These are phyloP conservation scores for Diorhabda elongata DNA, from an alignment of 1,140 invertebrate species.

Conservation along the genomic window DNA sequence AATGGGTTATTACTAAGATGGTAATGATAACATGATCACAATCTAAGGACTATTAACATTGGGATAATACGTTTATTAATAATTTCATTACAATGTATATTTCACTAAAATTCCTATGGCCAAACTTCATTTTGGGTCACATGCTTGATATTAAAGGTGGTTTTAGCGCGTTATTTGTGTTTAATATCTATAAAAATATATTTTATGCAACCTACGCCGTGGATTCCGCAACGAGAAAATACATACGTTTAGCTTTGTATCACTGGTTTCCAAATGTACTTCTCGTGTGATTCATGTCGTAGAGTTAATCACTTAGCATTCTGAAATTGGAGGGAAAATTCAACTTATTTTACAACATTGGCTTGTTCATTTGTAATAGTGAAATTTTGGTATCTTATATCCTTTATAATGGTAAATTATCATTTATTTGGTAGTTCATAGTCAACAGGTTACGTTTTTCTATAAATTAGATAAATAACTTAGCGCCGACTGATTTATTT, in stretches of 20 bases:
- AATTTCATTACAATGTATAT: constrained; percentile 11
- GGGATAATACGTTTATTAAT: constrained; percentile 16
- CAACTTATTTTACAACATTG: constrained; percentile 20
- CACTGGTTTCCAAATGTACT: constrained; percentile 26
- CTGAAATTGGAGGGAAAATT: constrained; percentile 48
- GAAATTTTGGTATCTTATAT: too few relatives aligned
- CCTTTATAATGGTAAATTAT: too few relatives aligned
- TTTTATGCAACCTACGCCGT: constrained; percentile 35
- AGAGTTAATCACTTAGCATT: constrained; percentile 20
- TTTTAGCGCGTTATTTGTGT: neutral
- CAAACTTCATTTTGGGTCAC: neutral
- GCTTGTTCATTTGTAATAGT: too few relatives aligned
- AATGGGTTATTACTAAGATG: constrained; percentile 34
- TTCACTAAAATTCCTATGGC: constrained; percentile 6
- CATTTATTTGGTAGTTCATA: too few relatives aligned
- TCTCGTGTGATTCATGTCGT: constrained; percentile 29
- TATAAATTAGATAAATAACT: too few relatives aligned
- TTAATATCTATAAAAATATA: constrained; percentile 23
- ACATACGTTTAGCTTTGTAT: constrained; percentile 31
- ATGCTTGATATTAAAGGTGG: neutral
- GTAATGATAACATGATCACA: constrained; percentile 25
- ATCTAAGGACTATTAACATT: constrained; percentile 26
- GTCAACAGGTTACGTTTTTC: too few relatives aligned
- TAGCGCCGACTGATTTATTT: too few relatives aligned
- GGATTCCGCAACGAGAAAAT: constrained; percentile 16